These are phyloP conservation scores for Papilio xuthus DNA, from an alignment of 1,140 invertebrate species.

Conservation along the genomic window DNA sequence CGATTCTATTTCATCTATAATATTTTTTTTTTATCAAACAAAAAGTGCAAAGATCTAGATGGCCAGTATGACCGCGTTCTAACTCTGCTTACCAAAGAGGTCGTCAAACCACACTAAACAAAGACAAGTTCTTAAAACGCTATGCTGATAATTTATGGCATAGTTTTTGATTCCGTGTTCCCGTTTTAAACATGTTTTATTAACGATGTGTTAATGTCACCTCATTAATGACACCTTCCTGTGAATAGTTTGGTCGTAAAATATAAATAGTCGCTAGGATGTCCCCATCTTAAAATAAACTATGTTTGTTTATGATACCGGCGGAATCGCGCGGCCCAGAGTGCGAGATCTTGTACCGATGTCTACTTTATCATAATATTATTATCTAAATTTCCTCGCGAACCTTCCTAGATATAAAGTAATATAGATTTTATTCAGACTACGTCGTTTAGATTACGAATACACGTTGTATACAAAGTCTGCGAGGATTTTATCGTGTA, in stretches of 20 bases:
- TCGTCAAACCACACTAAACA: not conserved
- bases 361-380: conserved; percentile 39
- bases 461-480: conserved; percentile 12
- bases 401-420: conserved; percentile 19
- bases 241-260: conserved; percentile 32
- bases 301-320: conserved; percentile 33
- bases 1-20: not conserved
- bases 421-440: conserved; percentile 33
- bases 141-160: not conserved
- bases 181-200: conserved; percentile 19
- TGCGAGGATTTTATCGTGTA: conserved; percentile 4
- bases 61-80: not conserved
- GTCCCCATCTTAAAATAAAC: conserved; percentile 33
- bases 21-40: not conserved
- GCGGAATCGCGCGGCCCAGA: conserved; percentile 3
- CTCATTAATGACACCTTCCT: conserved; percentile 36
- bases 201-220: conserved; percentile 35
- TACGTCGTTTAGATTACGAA: conserved; percentile 29
- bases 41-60: not conserved
- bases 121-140: not conserved
- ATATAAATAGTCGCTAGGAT: conserved; percentile 23
- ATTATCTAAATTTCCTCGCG: conserved; percentile 36
- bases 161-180: conserved; percentile 20
- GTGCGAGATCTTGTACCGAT: conserved; percentile 35
- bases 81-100: not conserved